These are phyloP conservation scores for Corythaixoides concolor DNA, from an alignment of 2,113 vertebrate genomes.

Conservation along the genomic window DNA sequence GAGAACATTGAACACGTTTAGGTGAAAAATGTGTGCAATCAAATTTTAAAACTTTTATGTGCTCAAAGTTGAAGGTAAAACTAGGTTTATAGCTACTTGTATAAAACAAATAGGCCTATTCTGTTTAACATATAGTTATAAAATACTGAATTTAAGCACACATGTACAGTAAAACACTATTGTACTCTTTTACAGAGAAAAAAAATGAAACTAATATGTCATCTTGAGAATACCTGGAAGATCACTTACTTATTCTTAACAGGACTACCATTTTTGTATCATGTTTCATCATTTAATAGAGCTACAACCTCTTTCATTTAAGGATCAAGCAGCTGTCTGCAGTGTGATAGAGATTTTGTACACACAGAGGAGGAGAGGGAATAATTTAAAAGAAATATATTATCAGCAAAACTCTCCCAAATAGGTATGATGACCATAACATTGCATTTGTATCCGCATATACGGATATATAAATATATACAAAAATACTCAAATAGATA, in stretches of 20 bases:
- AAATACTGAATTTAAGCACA: neutral
- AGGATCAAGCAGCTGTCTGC: neutral
- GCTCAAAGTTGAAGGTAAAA: neutral
- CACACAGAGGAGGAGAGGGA: neutral
- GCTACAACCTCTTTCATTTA: neutral
- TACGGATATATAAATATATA: neutral
- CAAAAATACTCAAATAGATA: no score
- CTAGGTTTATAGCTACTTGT: neutral
- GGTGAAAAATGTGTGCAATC: neutral
- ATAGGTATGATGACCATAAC: neutral
- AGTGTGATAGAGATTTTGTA: neutral
- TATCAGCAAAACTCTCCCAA: neutral
- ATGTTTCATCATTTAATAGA: neutral
- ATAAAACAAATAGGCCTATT: neutral
- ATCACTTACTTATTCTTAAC: neutral
- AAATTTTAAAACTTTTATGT: neutral
- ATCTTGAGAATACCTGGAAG: neutral
- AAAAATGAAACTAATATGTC: neutral
- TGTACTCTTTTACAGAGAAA: neutral
- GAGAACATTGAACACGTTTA: neutral
- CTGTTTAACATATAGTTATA: neutral
- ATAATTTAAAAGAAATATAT: neutral
- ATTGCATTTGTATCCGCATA: neutral
- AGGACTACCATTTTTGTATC: neutral
- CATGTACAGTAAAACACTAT: fast-evolving